These are phyloP conservation scores for Holacanthus passer DNA, from an alignment of 2,113 vertebrate species.

Conservation along the genomic window DNA sequence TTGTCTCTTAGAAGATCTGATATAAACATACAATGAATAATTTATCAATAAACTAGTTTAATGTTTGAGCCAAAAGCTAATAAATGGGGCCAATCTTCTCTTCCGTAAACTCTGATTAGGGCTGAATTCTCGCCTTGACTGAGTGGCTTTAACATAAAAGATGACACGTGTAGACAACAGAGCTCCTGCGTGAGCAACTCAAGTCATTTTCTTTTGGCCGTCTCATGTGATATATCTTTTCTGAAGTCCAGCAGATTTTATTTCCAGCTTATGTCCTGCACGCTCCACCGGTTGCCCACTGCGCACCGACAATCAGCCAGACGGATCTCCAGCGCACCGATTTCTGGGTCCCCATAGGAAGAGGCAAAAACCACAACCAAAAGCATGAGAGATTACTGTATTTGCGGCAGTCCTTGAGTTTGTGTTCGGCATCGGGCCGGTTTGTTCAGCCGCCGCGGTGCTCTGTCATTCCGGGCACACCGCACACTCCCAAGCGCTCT, in stretches of 20 bases:
- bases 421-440: conserved; percentile 46
- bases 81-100: conserved; percentile 19
- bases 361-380: conserved; percentile 49
- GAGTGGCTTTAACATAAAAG: conserved; percentile 3
- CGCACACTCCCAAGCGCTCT: conserved; percentile 73
- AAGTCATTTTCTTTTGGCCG: conserved; percentile 11
- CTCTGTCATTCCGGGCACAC: conserved; percentile 73
- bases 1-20: conserved; percentile 3
- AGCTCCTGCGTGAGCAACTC: not conserved
- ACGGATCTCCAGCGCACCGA: conserved; percentile 50
- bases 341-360: conserved; percentile 49
- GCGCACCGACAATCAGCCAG: conserved; percentile 63
- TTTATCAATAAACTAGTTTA: conserved; percentile 55
- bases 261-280: conserved; percentile 50
- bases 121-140: conserved; percentile 11
- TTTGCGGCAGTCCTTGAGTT: conserved; percentile 73
- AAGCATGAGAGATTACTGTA: conserved; percentile 71
- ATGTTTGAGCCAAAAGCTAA: conserved; percentile 43
- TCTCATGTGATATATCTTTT: conserved; percentile 36
- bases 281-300: conserved; percentile 34
- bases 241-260: conserved; percentile 57
- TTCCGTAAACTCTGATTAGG: not conserved
- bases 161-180: not conserved
- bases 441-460: conserved; percentile 36
- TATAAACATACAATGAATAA: conserved; percentile 52